Evolutionary conservation across 2,888 invertebrate species (phyloP).

Genomic region (Plusia festucae): DNA sequence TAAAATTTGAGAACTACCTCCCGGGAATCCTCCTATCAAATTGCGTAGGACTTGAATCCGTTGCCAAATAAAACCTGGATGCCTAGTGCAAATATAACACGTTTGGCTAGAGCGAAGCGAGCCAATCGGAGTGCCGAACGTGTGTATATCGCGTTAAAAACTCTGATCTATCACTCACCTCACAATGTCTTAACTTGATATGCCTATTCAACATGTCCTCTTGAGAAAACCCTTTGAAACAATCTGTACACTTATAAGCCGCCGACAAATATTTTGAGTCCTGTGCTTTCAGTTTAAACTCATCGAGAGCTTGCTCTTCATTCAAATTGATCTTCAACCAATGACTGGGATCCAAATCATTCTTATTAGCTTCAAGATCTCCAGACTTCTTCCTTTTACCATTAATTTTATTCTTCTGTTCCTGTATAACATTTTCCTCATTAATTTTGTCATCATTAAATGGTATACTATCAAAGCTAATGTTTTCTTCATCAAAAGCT

Average conservation of each 20-base stretch:
- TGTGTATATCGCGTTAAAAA: too few species aligned
- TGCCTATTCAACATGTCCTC: slow-evolving; percentile 77
- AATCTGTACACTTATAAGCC: slow-evolving; percentile 72
- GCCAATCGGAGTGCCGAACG: too few species aligned
- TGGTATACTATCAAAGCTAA: background rate
- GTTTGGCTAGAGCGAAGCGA: too few species aligned
- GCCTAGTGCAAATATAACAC: too few species aligned
- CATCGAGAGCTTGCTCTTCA: slow-evolving; percentile 77
- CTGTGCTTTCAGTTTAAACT: slow-evolving; percentile 69
- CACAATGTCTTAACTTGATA: slow-evolving; percentile 71
- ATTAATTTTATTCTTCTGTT: background rate
- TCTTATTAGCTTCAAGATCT: background rate
- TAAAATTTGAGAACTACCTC: too few species aligned
- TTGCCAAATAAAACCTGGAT: too few species aligned
- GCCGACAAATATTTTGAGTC: slow-evolving; percentile 72
- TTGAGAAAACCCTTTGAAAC: slow-evolving; percentile 77
- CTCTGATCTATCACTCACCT: slow-evolving; percentile 63
- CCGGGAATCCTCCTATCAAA: too few species aligned
- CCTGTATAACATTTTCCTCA: slow-evolving; percentile 8
- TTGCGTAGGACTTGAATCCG: too few species aligned
- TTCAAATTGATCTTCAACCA: slow-evolving; percentile 74
- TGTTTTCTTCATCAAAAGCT: background rate
- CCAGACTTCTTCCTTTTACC: slow-evolving; percentile 26
- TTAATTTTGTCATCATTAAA: background rate
- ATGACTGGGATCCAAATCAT: slow-evolving; percentile 63